Evolutionary conservation across 2,797 vertebrate genomes (phyloP).

Genomic region (Trachurus trachurus): DNA sequence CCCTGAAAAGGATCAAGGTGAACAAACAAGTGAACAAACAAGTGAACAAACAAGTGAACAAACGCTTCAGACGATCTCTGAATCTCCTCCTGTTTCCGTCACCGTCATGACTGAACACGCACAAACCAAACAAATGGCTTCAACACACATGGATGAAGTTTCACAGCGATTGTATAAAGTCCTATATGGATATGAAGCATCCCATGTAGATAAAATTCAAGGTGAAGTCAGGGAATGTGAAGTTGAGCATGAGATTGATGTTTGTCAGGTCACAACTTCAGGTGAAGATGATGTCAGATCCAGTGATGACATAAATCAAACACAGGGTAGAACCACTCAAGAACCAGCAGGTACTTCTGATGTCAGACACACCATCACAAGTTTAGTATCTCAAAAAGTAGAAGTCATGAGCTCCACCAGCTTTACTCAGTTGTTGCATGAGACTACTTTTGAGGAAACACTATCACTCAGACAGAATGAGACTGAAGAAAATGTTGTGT

Average conservation of each 20-base stretch:
- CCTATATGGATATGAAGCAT: conserved; percentile 73
- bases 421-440: conserved; percentile 67
- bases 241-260: conserved; percentile 28
- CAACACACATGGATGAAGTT: conserved; percentile 76
- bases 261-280: conserved; percentile 36
- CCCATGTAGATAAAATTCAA: conserved; percentile 41
- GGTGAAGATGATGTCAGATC: conserved; percentile 39
- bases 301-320: conserved; percentile 14
- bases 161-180: conserved; percentile 80
- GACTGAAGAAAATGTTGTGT: conserved; percentile 16
- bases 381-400: conserved; percentile 32
- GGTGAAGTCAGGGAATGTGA: conserved; percentile 32
- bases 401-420: conserved; percentile 17
- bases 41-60: conserved; percentile 39
- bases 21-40: conserved; percentile 33
- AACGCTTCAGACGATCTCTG: not conserved
- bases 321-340: conserved; percentile 20
- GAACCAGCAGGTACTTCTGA: conserved; percentile 25
- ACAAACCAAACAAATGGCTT: conserved; percentile 16
- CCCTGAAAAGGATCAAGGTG: conserved; percentile 41
- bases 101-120: conserved; percentile 7
- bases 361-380: conserved; percentile 9
- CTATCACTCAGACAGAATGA: conserved; percentile 15
- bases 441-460: conserved; percentile 57
- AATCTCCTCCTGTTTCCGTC: conserved; percentile 9